phyloP scores from a whole-genome alignment of 2,113 vertebrate genomes.

The Podilymbus podiceps region DNA sequence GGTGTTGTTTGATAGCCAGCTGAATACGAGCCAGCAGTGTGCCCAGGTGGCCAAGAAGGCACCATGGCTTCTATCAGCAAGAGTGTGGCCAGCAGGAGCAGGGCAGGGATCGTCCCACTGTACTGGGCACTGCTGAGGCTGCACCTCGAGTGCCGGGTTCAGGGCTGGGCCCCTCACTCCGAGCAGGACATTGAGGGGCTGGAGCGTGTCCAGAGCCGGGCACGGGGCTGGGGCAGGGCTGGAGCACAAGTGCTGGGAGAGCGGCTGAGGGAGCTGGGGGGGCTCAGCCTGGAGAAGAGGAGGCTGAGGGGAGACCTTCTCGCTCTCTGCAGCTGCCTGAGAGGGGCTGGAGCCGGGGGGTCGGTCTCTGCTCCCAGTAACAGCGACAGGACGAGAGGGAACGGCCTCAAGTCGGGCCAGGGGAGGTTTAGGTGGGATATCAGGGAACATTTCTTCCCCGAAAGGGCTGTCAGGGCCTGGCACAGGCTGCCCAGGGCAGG shows the following conservation, averaged over 20 bases:
- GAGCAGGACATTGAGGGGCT: neutral
- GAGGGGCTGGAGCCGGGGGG: neutral
- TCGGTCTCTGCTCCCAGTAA: neutral
- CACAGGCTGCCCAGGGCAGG: neutral
- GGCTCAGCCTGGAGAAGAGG: neutral
- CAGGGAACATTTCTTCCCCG: accelerated
- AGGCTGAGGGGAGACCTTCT: neutral
- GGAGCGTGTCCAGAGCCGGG: accelerated
- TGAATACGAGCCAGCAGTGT: neutral
- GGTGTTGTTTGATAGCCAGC: accelerated
- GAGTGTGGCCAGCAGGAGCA: neutral
- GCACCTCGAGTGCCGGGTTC: neutral
- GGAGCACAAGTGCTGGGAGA: neutral
- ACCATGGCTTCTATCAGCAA: neutral
- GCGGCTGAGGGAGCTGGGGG: neutral
- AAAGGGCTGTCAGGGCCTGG: neutral
- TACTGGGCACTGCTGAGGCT: accelerated
- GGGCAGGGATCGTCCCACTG: neutral
- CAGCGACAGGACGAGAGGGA: neutral
- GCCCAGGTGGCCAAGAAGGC: neutral
- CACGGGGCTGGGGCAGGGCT: neutral
- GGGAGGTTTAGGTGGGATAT: accelerated
- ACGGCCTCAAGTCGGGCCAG: accelerated
- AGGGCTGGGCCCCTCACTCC: neutral
- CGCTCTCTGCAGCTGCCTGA: too few species aligned